A percentile compares a stretch with the other conserved stretches of the same genome.
phyloP scores from a whole-genome alignment of 2,888 invertebrate species.

The Drosophila neotestacea region DNA sequence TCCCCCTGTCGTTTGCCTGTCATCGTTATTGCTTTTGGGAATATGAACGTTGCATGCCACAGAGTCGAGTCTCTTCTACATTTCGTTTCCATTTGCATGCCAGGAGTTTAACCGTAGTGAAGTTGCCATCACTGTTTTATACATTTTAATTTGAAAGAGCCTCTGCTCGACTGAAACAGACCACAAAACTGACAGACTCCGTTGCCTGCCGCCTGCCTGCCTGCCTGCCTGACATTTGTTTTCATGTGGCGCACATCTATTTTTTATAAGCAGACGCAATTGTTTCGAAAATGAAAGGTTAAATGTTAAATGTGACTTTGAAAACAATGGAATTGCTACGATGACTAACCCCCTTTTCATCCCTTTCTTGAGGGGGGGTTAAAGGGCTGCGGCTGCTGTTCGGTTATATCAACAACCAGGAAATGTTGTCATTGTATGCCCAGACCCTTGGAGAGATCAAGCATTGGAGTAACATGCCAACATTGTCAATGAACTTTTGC shows the following conservation, averaged over 20 bases:
- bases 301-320: conserved; percentile 81
- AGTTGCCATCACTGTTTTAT: conserved; percentile 54
- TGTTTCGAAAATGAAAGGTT: conserved; percentile 82
- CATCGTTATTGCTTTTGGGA: conserved; percentile 80
- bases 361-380: neutral
- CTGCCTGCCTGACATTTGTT: conserved; percentile 50
- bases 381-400: conserved; percentile 6
- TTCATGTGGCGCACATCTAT: conserved; percentile 70
- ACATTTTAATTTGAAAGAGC: conserved; percentile 75
- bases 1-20: conserved; percentile 38
- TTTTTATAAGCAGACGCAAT: conserved; percentile 80
- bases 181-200: conserved; percentile 20
- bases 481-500: conserved; percentile 76
- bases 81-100: conserved; percentile 24
- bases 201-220: conserved; percentile 25
- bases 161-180: conserved; percentile 18
- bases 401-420: conserved; percentile 54
- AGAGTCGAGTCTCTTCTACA: conserved; percentile 29
- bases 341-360: neutral
- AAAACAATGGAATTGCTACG: conserved; percentile 59
- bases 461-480: conserved; percentile 42
- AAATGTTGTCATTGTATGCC: conserved; percentile 67
- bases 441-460: conserved; percentile 61
- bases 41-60: conserved; percentile 71
- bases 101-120: conserved; percentile 6